Percentiles rank a stretch among this genome's conserved stretches.
Evolutionary conservation across 2,888 invertebrate genomes (phyloP).

Genomic region (Ormyrus rosae): DNA sequence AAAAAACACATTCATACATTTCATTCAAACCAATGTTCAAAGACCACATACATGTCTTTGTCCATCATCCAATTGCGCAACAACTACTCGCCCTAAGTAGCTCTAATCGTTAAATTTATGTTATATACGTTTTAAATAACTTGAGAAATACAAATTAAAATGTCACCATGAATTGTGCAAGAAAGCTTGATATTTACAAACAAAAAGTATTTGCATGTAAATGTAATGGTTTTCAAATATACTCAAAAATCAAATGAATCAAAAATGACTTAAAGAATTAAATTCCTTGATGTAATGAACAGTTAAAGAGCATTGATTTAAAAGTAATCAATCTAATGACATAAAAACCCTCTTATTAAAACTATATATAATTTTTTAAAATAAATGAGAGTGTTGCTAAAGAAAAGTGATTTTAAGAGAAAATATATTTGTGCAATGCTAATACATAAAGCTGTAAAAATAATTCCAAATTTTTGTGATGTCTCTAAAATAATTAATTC

Average conservation of each 20-base stretch:
- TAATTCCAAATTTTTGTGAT: neutral
- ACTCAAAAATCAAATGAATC: neutral
- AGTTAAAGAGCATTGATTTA: no score
- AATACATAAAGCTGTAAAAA: neutral
- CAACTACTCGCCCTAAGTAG: slow-evolving; percentile 24
- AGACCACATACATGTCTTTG: slow-evolving; percentile 40
- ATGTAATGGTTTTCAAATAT: neutral
- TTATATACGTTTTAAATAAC: slow-evolving; percentile 13
- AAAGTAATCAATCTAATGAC: no score
- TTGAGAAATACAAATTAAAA: neutral
- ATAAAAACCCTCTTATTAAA: no score
- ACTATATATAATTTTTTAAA: neutral
- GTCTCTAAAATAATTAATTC: no score
- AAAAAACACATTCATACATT: slow-evolving; percentile 70
- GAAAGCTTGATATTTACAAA: neutral
- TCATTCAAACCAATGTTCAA: slow-evolving; percentile 61
- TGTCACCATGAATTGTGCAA: neutral
- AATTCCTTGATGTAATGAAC: no score
- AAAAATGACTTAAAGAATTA: neutral
- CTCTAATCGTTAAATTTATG: slow-evolving; percentile 10
- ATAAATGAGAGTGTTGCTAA: neutral
- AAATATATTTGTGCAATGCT: slow-evolving; percentile 4
- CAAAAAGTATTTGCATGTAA: neutral
- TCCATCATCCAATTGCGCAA: slow-evolving; percentile 34
- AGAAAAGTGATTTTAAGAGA: neutral